Evolutionary conservation across 1,140 invertebrate genomes (phyloP).

Genomic region (Whitmania pigra): DNA sequence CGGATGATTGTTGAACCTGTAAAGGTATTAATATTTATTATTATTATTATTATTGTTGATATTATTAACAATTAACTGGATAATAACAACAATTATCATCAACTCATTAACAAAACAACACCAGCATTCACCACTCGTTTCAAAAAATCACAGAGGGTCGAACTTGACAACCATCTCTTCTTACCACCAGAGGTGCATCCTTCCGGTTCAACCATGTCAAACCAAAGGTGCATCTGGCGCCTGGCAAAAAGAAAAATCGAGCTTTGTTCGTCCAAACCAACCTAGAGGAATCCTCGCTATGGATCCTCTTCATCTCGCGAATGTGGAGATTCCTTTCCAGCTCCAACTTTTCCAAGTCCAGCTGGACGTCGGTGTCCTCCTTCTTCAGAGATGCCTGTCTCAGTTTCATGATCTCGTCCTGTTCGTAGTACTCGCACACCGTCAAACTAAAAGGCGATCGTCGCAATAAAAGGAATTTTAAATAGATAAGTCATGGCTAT

Average conservation of each 20-base stretch:
- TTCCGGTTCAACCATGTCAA: not conserved
- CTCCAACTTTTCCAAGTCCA: slow-evolving; percentile 97
- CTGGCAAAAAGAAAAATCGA: not conserved
- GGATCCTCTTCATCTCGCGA: slow-evolving; percentile 93
- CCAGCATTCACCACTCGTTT: too few relatives aligned
- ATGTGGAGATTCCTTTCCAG: slow-evolving; percentile 96
- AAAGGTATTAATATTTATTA: slow-evolving; percentile 22
- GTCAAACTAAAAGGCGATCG: slow-evolving; percentile 35
- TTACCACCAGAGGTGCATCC: not conserved
- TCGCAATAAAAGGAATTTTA: not conserved
- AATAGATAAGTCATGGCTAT: too few relatives aligned
- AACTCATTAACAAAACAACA: too few relatives aligned
- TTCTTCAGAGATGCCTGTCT: slow-evolving; percentile 92
- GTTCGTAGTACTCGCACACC: slow-evolving; percentile 47
- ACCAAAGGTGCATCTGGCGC: not conserved
- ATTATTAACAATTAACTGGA: too few relatives aligned
- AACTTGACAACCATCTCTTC: not conserved
- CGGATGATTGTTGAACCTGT: slow-evolving; percentile 76
- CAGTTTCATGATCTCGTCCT: slow-evolving; percentile 57
- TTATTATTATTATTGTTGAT: too few relatives aligned
- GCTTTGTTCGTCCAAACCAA: slow-evolving; percentile 24
- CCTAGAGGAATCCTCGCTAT: slow-evolving; percentile 90
- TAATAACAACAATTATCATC: too few relatives aligned
- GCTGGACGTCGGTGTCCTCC: slow-evolving; percentile 90
- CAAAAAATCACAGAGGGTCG: too few relatives aligned